Evolutionary conservation across 1,140 invertebrate species (phyloP), one percentile per base, ranked within the genome.

Genomic region (Conus betulinus): DNA sequence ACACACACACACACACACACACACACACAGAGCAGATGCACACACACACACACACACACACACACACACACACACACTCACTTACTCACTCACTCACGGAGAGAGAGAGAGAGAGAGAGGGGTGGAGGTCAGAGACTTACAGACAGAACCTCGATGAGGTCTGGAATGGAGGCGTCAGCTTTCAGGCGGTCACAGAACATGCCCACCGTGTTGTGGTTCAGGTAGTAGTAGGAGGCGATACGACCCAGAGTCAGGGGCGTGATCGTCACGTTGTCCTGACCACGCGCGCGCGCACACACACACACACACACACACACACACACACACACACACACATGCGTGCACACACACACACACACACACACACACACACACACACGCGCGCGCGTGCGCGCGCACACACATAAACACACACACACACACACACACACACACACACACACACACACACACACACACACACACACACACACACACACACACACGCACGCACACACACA

Each of bases 181-280:
- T 96, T 95, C 25, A 99, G 93, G 81, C 96, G 96, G 63, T 97
- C 95, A 23, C 96, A 95, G 93, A 99, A 98, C 93, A 98, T 97
- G 76, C 97, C 95, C 95, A 99, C 97, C 0, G 98, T 99, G 91
- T 97, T 96, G 95, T 99, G 97, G 0, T 97, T 98, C n/a, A 99
- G 95, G 96, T 99, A 99, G 96, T 99, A 99, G 94, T 97, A 99
- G 0, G 99, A 99, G 1, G 98, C 97, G 81, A 99, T 98, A 89
- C 97, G 96, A 11, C 99, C 99, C 95, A 98, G 97, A 90, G 98
- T 97, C 0, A 98, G 98, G n/a, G 98, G 95, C 84, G 96, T 94
- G 5, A 99, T 94, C 53, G 95, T 96, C 79, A 97, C 96, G 76
- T 97, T 96, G 91, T 98, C 97, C 97, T 98, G 84, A 2, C 11